Conservation (phyloP, 2,113 vertebrate genomes). For the Melozone crissalis region DNA sequence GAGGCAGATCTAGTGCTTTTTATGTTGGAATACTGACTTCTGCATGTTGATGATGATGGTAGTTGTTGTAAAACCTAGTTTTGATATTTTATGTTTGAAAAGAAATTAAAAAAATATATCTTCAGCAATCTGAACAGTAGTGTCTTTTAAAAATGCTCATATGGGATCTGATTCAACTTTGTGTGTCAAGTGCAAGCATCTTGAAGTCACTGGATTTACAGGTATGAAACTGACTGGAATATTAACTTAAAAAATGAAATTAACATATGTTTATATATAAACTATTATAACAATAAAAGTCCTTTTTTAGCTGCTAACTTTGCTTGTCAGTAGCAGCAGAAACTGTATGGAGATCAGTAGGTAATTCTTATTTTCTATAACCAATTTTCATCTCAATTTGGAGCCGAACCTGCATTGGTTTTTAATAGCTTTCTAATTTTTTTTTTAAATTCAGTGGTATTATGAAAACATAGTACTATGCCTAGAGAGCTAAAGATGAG, state of each 20-base stretch:
- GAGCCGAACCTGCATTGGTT: background rate
- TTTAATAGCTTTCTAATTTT: background rate
- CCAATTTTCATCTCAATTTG: background rate
- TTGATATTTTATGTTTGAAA: constrained; percentile 49
- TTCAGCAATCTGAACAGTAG: constrained; percentile 29
- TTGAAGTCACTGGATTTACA: background rate
- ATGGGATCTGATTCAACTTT: background rate
- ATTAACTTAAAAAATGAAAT: background rate
- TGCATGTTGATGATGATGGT: constrained; percentile 64
- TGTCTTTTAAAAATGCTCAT: background rate
- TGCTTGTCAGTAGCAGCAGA: background rate
- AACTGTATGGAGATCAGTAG: background rate
- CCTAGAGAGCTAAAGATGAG: background rate
- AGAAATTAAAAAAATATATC: background rate
- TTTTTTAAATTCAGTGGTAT: background rate
- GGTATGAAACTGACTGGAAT: background rate
- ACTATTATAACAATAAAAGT: background rate
- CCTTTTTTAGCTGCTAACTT: background rate
- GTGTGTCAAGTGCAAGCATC: background rate
- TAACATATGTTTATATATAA: background rate
- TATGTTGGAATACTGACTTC: constrained; percentile 61
- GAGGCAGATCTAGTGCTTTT: constrained; percentile 31
- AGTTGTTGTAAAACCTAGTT: constrained; percentile 2
- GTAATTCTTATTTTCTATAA: background rate
- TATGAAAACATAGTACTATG: background rate